Conservation (phyloP, 2,888 invertebrate species). For the Chymomyza fuscimana region DNA sequence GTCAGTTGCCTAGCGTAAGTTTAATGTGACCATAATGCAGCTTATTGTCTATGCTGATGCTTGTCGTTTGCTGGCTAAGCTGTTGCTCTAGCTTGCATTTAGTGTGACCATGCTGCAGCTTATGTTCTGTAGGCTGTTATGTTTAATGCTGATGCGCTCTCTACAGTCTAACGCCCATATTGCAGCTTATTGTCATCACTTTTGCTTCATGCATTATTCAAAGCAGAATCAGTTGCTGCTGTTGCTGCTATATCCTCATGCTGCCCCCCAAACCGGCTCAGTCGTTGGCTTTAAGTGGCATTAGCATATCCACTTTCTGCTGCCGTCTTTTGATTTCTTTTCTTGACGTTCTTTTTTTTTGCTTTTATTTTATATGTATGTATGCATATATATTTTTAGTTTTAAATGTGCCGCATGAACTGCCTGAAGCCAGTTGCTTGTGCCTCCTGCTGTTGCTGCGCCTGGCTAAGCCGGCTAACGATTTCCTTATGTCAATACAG, state of each 20-base stretch:
- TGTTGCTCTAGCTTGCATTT: no score
- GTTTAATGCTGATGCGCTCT: neutral
- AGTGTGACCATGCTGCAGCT: no score
- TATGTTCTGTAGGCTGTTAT: neutral
- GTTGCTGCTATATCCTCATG: neutral
- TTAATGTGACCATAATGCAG: neutral
- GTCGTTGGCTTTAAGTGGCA: slow-evolving; percentile 26
- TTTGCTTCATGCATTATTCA: slow-evolving; percentile 16
- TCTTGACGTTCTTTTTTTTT: no score
- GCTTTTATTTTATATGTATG: neutral
- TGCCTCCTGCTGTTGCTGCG: slow-evolving; percentile 10
- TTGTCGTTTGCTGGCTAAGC: neutral
- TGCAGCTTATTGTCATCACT: slow-evolving; percentile 65
- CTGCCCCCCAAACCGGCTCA: neutral
- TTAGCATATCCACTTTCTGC: slow-evolving; percentile 59
- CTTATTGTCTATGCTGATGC: neutral
- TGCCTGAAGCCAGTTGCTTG: neutral
- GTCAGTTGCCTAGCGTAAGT: no score
- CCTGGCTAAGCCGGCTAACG: slow-evolving; percentile 68
- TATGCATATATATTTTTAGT: slow-evolving; percentile 52
- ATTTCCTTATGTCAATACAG: slow-evolving; percentile 72
- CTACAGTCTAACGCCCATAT: slow-evolving; percentile 13
- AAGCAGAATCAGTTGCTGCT: slow-evolving; percentile 1
- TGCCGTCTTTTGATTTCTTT: slow-evolving; percentile 15
- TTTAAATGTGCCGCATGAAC: slow-evolving; percentile 49